phyloP scores from a whole-genome alignment of 37 sponge, comb jelly and placozoan genomes.

The Lycopodina hypogea region DNA sequence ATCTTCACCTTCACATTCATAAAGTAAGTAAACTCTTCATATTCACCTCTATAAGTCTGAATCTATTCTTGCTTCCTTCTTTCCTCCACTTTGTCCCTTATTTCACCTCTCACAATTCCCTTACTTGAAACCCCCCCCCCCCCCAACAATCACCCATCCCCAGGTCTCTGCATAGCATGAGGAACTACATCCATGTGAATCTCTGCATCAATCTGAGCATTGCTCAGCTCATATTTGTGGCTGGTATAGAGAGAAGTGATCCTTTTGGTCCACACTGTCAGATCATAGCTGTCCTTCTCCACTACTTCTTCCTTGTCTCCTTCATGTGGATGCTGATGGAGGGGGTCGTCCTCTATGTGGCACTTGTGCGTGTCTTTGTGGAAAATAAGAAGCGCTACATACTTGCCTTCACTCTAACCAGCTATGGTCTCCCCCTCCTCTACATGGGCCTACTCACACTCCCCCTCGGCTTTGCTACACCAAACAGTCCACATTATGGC shows the following conservation, averaged over 20 bases:
- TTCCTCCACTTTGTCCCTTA: no score
- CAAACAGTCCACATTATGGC: slow-evolving; percentile 1
- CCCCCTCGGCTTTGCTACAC: slow-evolving; percentile 15
- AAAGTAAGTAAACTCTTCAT: neutral
- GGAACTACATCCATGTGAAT: slow-evolving; percentile 57
- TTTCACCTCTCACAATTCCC: no score
- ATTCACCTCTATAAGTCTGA: no score
- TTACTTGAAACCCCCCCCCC: no score
- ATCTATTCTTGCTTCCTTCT: no score
- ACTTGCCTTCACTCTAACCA: slow-evolving; percentile 10
- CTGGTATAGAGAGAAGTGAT: slow-evolving; percentile 18
- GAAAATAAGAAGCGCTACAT: slow-evolving; percentile 6
- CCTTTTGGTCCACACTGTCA: slow-evolving; percentile 7
- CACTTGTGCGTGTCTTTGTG: slow-evolving; percentile 57
- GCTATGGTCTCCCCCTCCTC: slow-evolving; percentile 36
- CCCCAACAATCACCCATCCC: no score
- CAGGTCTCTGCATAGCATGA: slow-evolving; percentile 50
- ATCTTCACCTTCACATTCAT: neutral
- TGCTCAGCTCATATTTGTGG: slow-evolving; percentile 43
- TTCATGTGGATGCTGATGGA: slow-evolving; percentile 89
- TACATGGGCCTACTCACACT: slow-evolving; percentile 9
- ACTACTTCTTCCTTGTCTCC: slow-evolving; percentile 51
- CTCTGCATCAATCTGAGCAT: slow-evolving; percentile 56
- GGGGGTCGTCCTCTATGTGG: slow-evolving; percentile 62
- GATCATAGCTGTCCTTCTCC: slow-evolving; percentile 41